These are phyloP conservation scores for Mesoclemmys tuberculata DNA, from an alignment of 2,113 vertebrate genomes.

Conservation along the genomic window DNA sequence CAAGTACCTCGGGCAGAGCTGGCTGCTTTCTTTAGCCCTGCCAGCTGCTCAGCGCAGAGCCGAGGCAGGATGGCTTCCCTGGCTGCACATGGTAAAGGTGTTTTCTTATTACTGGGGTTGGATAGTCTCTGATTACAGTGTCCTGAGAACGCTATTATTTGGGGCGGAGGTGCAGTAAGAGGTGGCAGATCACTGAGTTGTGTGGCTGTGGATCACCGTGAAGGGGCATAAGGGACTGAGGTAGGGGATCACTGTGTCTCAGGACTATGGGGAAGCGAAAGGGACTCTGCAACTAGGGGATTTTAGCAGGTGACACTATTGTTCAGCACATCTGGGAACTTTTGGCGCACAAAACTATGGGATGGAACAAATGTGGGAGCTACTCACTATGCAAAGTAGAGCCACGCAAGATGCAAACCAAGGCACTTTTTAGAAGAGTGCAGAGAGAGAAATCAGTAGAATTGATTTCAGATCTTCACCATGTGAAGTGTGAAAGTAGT, in stretches of 20 bases:
- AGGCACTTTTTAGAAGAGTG: background rate
- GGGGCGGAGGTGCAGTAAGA: background rate
- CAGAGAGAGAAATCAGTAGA: background rate
- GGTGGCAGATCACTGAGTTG: background rate
- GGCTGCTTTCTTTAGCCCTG: constrained; percentile 22
- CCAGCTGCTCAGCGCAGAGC: constrained; percentile 56
- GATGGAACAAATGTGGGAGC: background rate
- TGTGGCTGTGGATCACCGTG: background rate
- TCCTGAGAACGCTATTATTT: background rate
- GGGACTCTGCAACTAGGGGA: background rate
- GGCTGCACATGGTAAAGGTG: constrained; percentile 13
- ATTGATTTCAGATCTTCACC: no score
- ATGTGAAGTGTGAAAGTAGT: background rate
- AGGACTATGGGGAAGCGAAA: background rate
- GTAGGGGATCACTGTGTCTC: background rate
- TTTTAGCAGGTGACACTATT: background rate
- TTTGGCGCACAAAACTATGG: background rate
- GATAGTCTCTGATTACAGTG: background rate
- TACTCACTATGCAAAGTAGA: background rate
- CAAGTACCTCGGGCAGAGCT: constrained; percentile 46
- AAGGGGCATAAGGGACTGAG: background rate
- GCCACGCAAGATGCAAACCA: background rate
- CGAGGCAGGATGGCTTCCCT: constrained; percentile 42
- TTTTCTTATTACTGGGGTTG: background rate
- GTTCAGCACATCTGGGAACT: background rate